Evolutionary conservation across 2,113 vertebrate species (phyloP).

Genomic region (Chamaetylas fuelleborni): DNA sequence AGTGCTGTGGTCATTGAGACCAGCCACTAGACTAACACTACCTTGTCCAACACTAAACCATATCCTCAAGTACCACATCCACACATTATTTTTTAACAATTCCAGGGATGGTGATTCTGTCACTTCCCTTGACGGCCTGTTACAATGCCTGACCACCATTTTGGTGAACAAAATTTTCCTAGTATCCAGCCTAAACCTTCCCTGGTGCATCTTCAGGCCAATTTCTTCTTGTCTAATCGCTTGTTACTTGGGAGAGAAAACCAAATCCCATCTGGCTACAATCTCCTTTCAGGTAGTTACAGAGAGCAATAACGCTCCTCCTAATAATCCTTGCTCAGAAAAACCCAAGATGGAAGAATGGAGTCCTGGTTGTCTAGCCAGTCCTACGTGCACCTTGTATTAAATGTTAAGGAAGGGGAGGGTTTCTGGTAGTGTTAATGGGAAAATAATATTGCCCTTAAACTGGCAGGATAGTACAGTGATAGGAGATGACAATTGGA

Average conservation of each 20-base stretch:
- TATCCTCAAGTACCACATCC: background rate
- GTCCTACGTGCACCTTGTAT: accelerated
- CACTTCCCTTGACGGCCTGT: background rate
- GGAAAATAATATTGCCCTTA: background rate
- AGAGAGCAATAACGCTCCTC: background rate
- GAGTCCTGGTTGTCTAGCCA: background rate
- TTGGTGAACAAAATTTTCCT: background rate
- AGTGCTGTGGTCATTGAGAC: background rate
- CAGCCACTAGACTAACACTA: background rate
- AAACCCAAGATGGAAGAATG: background rate
- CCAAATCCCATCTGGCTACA: background rate
- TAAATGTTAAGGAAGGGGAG: background rate
- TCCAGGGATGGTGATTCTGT: background rate
- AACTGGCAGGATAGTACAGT: background rate
- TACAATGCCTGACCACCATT: background rate
- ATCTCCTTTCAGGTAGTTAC: background rate
- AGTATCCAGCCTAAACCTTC: background rate
- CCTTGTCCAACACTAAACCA: background rate
- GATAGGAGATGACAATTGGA: background rate
- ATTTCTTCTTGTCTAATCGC: background rate
- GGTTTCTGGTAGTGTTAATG: background rate
- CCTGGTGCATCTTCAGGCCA: background rate
- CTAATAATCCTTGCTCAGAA: background rate
- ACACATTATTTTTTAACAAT: background rate
- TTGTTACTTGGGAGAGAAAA: background rate